phyloP scores from a whole-genome alignment of 2,888 invertebrate species.

The Aproaerema taeniolella region DNA sequence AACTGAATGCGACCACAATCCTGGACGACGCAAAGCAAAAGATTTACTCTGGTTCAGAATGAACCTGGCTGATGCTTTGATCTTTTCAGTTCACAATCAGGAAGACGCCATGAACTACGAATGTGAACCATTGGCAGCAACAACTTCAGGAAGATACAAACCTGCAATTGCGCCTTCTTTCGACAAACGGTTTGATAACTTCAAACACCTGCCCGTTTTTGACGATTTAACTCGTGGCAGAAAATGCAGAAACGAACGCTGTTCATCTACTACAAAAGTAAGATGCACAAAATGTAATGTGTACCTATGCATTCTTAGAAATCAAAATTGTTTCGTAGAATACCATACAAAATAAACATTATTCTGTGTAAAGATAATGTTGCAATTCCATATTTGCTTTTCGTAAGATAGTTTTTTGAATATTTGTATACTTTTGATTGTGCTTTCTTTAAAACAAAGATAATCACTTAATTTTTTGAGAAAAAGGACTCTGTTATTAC shows the following conservation, averaged over 20 bases:
- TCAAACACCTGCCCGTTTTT: conserved; percentile 1
- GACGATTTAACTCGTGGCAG: neutral
- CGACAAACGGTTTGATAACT: neutral
- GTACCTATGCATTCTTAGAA: neutral
- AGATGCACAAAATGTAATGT: neutral
- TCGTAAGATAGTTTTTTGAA: too few relatives aligned
- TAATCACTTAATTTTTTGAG: neutral
- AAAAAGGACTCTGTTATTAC: neutral
- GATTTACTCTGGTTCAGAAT: conserved; percentile 1
- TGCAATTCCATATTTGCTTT: too few relatives aligned
- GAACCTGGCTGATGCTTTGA: neutral
- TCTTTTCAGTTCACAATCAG: neutral
- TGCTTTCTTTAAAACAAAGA: too few relatives aligned
- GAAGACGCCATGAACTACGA: neutral
- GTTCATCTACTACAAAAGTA: neutral
- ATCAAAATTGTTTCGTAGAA: neutral
- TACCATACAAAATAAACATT: neutral
- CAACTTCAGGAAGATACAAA: neutral
- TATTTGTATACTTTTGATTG: too few relatives aligned
- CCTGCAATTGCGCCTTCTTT: neutral
- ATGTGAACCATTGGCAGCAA: neutral
- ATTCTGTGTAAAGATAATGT: neutral
- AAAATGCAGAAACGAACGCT: neutral
- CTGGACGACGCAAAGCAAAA: neutral
- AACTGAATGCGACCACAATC: neutral